These are phyloP conservation scores for Brachionus paranguensis DNA, from an alignment of 1,140 invertebrate species.

Conservation along the genomic window DNA sequence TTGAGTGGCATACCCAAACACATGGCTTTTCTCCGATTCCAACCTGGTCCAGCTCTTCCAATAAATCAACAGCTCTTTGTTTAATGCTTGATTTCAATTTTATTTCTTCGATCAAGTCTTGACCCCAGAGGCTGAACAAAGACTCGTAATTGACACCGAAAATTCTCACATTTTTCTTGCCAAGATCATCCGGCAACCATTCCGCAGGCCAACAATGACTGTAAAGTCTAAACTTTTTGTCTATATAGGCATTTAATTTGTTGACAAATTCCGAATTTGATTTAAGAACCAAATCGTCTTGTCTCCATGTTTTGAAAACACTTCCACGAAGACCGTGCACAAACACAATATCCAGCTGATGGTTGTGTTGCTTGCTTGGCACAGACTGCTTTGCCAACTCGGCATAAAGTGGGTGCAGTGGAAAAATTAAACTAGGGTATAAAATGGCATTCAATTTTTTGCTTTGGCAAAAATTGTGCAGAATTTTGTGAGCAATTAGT, in stretches of 20 bases:
- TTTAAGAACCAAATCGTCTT: not conserved
- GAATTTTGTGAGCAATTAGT: constrained; percentile 7
- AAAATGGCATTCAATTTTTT: not conserved
- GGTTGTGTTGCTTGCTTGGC: not conserved
- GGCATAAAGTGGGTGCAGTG: not conserved
- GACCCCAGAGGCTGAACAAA: not conserved
- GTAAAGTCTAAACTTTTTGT: not conserved
- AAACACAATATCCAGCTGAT: not conserved
- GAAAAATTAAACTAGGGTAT: constrained; percentile 16
- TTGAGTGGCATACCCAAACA: constrained; percentile 38
- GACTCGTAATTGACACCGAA: constrained; percentile 34
- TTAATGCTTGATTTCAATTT: constrained; percentile 6
- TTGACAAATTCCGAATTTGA: not conserved
- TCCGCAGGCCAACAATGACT: constrained; percentile 18
- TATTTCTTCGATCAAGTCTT: constrained; percentile 21
- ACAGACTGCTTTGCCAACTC: not conserved
- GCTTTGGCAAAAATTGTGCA: not conserved
- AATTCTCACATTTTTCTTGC: not conserved
- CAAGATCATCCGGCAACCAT: constrained; percentile 11
- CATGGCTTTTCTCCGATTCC: constrained; percentile 20
- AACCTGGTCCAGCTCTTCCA: not conserved
- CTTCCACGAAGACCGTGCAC: constrained; percentile 21
- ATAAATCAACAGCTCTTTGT: constrained; percentile 29
- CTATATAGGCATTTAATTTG: constrained; percentile 12
- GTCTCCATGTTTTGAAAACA: constrained; percentile 36